A percentile compares a stretch with the other conserved stretches of the same genome.
These are phyloP conservation scores for Lingula anatina DNA, from an alignment of 2,888 invertebrate genomes.

Conservation along the genomic window DNA sequence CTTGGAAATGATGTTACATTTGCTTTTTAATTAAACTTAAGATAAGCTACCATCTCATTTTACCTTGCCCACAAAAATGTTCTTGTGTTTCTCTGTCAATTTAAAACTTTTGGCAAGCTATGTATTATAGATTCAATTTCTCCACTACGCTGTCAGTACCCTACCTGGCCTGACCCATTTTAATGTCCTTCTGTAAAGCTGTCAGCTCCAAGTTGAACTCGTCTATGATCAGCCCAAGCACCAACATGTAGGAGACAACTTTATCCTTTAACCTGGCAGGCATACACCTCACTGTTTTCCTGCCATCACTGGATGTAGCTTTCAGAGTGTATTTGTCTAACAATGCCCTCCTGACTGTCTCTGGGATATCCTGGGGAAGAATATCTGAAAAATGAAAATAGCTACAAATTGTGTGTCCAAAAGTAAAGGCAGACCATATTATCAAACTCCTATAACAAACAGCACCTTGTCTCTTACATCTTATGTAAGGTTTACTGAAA, in stretches of 20 bases:
- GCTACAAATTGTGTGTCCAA: too few relatives aligned
- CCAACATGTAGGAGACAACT: conserved; percentile 26
- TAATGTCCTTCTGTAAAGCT: conserved; percentile 21
- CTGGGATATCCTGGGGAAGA: conserved; percentile 21
- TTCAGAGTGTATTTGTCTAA: conserved; percentile 18
- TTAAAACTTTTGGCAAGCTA: too few relatives aligned
- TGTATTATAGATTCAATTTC: too few relatives aligned
- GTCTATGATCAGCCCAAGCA: conserved; percentile 28
- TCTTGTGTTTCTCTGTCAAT: too few relatives aligned
- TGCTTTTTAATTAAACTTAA: too few relatives aligned
- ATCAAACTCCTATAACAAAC: too few relatives aligned
- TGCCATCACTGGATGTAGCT: conserved; percentile 5
- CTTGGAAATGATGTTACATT: too few relatives aligned
- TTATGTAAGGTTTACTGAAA: too few relatives aligned
- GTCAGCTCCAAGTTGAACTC: conserved; percentile 19
- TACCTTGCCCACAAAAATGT: too few relatives aligned
- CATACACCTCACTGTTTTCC: conserved; percentile 18
- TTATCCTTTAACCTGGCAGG: conserved; percentile 31
- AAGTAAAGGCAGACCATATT: too few relatives aligned
- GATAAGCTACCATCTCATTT: too few relatives aligned
- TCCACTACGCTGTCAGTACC: not conserved
- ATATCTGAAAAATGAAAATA: conserved; percentile 13
- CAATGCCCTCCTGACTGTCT: conserved; percentile 13
- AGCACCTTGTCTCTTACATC: too few relatives aligned
- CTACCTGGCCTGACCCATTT: conserved; percentile 18